Evolutionary conservation across 2,797 vertebrate species (phyloP).

Genomic region (Dermochelys coriacea): DNA sequence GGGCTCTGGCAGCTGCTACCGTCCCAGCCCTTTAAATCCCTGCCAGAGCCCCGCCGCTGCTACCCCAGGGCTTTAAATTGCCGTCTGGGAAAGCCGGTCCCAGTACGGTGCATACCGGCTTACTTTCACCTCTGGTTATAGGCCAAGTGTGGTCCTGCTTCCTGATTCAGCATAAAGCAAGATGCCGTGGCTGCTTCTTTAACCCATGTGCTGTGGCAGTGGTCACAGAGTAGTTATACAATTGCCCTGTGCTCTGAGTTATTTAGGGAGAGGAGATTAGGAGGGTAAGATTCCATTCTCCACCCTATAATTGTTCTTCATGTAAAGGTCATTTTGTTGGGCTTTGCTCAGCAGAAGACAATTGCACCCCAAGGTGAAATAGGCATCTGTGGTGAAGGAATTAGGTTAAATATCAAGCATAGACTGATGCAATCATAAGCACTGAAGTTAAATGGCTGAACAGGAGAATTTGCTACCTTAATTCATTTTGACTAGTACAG

Average conservation of each 20-base stretch:
- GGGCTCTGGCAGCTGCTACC: no score
- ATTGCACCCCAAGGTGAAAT: not conserved
- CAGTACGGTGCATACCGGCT: no score
- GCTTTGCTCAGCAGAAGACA: not conserved
- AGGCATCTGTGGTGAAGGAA: not conserved
- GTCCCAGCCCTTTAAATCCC: no score
- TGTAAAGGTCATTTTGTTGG: not conserved
- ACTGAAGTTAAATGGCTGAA: not conserved
- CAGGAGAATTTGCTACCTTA: not conserved
- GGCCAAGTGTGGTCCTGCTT: not conserved
- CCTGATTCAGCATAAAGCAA: not conserved
- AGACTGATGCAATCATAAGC: not conserved
- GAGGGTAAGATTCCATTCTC: not conserved
- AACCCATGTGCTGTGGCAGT: not conserved
- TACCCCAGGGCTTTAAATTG: no score
- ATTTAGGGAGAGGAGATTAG: not conserved
- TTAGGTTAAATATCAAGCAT: not conserved
- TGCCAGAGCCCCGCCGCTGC: no score
- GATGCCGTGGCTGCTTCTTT: not conserved
- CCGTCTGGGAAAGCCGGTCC: no score
- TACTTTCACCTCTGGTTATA: not conserved
- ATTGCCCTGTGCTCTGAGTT: not conserved
- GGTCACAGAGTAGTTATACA: accelerated
- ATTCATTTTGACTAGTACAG: not conserved
- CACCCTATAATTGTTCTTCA: not conserved